A percentile compares a stretch with the other conserved stretches of the same genome.
Evolutionary conservation across 2,888 invertebrate species (phyloP).

Genomic region (Euplexia lucipara): DNA sequence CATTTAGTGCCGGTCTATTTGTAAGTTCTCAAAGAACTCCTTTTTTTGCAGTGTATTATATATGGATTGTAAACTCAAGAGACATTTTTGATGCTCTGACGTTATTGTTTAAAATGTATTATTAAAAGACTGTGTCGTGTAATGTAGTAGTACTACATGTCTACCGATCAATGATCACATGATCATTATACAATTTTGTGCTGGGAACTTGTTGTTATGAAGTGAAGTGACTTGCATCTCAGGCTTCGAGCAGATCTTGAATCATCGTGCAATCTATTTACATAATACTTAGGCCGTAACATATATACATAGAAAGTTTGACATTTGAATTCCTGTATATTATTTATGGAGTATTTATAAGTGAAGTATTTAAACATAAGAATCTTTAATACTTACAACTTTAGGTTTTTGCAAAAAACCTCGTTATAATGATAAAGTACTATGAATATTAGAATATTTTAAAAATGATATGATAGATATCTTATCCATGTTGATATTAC

Average conservation of each 20-base stretch:
- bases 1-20: background rate
- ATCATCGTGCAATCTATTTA: slow-evolving; percentile 45
- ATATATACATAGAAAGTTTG: slow-evolving; percentile 52
- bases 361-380: slow-evolving; percentile 53
- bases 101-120: slow-evolving; percentile 1
- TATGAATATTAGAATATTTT: slow-evolving; percentile 61
- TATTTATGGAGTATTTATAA: slow-evolving; percentile 58
- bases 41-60: background rate
- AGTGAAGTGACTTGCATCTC: slow-evolving; percentile 13
- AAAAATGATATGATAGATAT: slow-evolving; percentile 48
- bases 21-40: slow-evolving; percentile 6
- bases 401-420: slow-evolving; percentile 56
- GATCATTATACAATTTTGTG: slow-evolving; percentile 25
- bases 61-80: slow-evolving; percentile 2
- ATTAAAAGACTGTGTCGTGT: slow-evolving; percentile 10
- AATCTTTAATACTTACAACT: slow-evolving; percentile 32
- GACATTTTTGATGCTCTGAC: background rate
- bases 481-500: slow-evolving; percentile 47
- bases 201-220: slow-evolving; percentile 38
- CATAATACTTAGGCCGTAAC: slow-evolving; percentile 60
- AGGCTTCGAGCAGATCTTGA: slow-evolving; percentile 15
- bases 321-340: slow-evolving; percentile 44
- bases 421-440: slow-evolving; percentile 54
- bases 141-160: slow-evolving; percentile 21
- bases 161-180: slow-evolving; percentile 15